Percentiles rank a stretch among this genome's conserved stretches.
Evolutionary conservation across 2,888 invertebrate genomes (phyloP).

Genomic region (Bruchidius siliquastri): DNA sequence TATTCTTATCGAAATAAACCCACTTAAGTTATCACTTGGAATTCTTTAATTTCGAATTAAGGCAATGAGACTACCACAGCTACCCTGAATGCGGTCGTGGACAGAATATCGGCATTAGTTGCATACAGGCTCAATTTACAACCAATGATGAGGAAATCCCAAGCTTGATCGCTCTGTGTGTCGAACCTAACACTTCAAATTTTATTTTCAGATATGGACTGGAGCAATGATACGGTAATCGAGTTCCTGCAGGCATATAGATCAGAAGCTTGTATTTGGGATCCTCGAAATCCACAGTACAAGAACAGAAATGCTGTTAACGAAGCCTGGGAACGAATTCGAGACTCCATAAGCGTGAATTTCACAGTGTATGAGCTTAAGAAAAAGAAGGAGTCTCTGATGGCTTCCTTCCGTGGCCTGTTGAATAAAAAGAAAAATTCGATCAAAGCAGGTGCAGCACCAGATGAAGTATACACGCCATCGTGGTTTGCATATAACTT

Average conservation of each 20-base stretch:
- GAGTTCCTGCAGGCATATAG: constrained; percentile 49
- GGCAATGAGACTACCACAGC: too few species aligned
- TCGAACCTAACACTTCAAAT: neutral
- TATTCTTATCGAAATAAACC: too few species aligned
- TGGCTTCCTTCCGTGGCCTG: constrained; percentile 49
- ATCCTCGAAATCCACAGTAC: constrained; percentile 46
- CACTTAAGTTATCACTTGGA: too few species aligned
- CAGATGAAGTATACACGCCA: constrained; percentile 5
- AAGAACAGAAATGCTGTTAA: constrained; percentile 45
- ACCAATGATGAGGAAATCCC: too few species aligned
- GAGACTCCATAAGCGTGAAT: constrained; percentile 40
- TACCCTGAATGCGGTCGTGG: too few species aligned
- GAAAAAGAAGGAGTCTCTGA: constrained; percentile 50
- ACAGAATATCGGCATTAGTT: too few species aligned
- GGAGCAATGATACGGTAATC: constrained; percentile 43
- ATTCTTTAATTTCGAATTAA: too few species aligned
- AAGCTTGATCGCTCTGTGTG: neutral
- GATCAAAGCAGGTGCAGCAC: neutral
- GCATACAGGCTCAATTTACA: too few species aligned
- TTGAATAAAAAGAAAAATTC: constrained; percentile 34
- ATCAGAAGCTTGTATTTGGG: constrained; percentile 47
- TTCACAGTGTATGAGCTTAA: constrained; percentile 45
- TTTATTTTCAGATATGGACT: constrained; percentile 14
- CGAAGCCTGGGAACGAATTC: constrained; percentile 49
- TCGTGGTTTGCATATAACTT: constrained; percentile 9